These are phyloP conservation scores for Metellina segmentata DNA, from an alignment of 2,888 invertebrate species.

Conservation along the genomic window DNA sequence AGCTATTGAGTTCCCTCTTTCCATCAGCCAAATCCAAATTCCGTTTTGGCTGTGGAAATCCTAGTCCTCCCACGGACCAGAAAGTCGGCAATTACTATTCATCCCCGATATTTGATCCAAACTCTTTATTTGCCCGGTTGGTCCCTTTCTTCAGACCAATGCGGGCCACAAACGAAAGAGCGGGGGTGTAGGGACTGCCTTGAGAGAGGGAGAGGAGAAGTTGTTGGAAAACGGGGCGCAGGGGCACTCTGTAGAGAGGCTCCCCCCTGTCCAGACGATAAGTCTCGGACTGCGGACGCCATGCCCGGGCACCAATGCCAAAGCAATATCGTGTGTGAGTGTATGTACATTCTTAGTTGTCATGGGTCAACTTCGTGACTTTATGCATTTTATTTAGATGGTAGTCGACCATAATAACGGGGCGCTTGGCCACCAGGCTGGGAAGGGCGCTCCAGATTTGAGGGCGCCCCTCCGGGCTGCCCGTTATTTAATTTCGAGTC, in stretches of 20 bases:
- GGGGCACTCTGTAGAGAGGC: constrained; percentile 30
- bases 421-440: constrained; percentile 30
- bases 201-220: constrained; percentile 11
- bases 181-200: constrained; percentile 35
- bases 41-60: too few relatives aligned
- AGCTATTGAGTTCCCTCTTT: too few relatives aligned
- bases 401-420: constrained; percentile 62
- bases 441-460: constrained; percentile 33
- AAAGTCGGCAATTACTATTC: neutral
- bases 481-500: too few relatives aligned
- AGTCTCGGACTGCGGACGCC: constrained; percentile 72
- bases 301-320: constrained; percentile 56
- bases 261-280: constrained; percentile 71
- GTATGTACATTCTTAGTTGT: constrained; percentile 31
- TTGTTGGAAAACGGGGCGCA: constrained; percentile 5
- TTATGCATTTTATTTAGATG: constrained; percentile 73
- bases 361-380: constrained; percentile 64
- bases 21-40: too few relatives aligned
- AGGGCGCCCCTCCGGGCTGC: constrained; percentile 22
- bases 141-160: constrained; percentile 5
- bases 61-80: too few relatives aligned
- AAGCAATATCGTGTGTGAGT: constrained; percentile 51
- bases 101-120: neutral
- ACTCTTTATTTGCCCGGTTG: neutral
- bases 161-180: constrained; percentile 19